phyloP scores from a whole-genome alignment of 2,113 vertebrate genomes.

The Ranitomeya imitator region DNA sequence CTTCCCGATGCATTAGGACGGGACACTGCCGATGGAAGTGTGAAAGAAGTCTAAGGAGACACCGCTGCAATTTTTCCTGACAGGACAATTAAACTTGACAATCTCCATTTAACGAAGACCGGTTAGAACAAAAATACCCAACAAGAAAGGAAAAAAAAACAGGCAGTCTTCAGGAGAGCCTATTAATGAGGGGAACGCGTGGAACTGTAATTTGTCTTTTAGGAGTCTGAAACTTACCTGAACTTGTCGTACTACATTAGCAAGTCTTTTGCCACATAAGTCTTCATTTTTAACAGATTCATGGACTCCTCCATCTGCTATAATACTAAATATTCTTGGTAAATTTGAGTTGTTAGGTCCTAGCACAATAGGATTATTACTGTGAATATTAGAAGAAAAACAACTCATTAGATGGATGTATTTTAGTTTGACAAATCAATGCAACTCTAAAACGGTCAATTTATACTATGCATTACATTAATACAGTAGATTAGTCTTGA shows the following conservation, averaged over 20 bases:
- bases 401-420: background rate
- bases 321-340: constrained; percentile 94
- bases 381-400: constrained; percentile 61
- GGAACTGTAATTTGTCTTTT: too few relatives aligned
- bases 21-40: too few relatives aligned
- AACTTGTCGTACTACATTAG: constrained; percentile 96
- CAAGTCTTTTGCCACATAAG: constrained; percentile 90
- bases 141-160: too few relatives aligned
- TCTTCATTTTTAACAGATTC: constrained; percentile 94
- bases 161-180: too few relatives aligned
- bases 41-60: too few relatives aligned
- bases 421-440: background rate
- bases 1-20: too few relatives aligned
- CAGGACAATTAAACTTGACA: too few relatives aligned
- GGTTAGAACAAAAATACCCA: too few relatives aligned
- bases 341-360: constrained; percentile 95
- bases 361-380: constrained; percentile 94
- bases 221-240: constrained; percentile 76
- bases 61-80: too few relatives aligned
- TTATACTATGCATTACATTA: background rate
- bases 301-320: constrained; percentile 90
- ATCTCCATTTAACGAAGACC: too few relatives aligned
- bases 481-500: background rate
- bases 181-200: too few relatives aligned
- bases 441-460: background rate